Conservation (phyloP, 2,113 vertebrate species). For the Zapus hudsonius region DNA sequence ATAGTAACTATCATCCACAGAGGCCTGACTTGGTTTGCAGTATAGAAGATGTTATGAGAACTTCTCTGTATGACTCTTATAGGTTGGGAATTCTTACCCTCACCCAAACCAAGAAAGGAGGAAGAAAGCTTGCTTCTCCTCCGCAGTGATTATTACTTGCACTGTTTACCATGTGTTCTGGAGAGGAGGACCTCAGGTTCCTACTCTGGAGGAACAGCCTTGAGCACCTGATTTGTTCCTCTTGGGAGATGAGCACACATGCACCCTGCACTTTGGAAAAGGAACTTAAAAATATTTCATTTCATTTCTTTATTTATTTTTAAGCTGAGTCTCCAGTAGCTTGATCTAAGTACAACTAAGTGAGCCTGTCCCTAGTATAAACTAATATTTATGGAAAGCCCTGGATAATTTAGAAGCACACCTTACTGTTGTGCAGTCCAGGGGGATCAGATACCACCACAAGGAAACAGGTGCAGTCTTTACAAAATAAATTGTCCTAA, state of each 20-base stretch:
- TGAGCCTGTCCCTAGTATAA: too few species aligned
- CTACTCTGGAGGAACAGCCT: neutral
- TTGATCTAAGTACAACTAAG: neutral
- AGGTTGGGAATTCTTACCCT: neutral
- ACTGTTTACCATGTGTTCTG: neutral
- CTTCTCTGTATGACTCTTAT: neutral
- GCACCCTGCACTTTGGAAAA: neutral
- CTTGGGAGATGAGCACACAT: neutral
- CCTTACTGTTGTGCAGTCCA: too few species aligned
- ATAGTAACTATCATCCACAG: neutral
- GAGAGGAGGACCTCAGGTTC: neutral
- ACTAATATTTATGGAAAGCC: neutral
- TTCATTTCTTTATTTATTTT: neutral
- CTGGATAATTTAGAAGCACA: neutral
- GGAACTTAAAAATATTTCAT: neutral
- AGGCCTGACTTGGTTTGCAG: neutral
- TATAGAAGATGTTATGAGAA: neutral
- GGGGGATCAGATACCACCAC: too few species aligned
- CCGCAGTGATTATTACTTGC: neutral
- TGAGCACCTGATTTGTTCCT: neutral
- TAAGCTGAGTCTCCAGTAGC: neutral
- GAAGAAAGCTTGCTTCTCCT: neutral
- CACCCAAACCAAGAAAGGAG: neutral
- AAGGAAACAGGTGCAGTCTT: too few species aligned
- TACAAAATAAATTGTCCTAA: too few species aligned